Conservation (phyloP, 1,140 invertebrate species). For the Leptinotarsa lineolata region DNA sequence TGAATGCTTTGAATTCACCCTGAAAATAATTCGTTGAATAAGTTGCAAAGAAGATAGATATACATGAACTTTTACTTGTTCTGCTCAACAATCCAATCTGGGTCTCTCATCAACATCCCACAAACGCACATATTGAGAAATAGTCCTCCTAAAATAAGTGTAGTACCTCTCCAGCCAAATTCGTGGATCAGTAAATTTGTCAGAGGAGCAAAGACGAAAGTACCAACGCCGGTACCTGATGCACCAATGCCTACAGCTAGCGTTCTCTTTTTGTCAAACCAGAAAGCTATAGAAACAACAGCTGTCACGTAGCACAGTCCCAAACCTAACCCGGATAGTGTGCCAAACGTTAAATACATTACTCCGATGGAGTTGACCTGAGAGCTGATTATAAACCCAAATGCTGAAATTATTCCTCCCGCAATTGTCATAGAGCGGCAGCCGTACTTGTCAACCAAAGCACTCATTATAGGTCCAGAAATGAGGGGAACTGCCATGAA, state of each 20-base stretch:
- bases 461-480: conserved; percentile 83
- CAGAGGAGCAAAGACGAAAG: conserved; percentile 84
- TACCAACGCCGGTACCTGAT: conserved; percentile 84
- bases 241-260: conserved; percentile 91
- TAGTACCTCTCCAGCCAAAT: conserved; percentile 87
- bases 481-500: conserved; percentile 88
- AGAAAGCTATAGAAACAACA: conserved; percentile 91
- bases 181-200: conserved; percentile 74
- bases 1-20: conserved; percentile 32
- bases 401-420: conserved; percentile 74
- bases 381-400: conserved; percentile 81
- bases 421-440: conserved; percentile 83
- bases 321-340: conserved; percentile 83
- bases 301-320: conserved; percentile 88
- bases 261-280: conserved; percentile 92
- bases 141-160: conserved; percentile 66
- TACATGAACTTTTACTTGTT: conserved; percentile 36
- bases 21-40: conserved; percentile 7
- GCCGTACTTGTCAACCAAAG: conserved; percentile 85
- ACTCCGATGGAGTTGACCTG: conserved; percentile 73
- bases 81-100: conserved; percentile 74
- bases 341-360: conserved; percentile 84
- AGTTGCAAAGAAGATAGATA: not conserved
- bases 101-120: conserved; percentile 84
- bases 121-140: conserved; percentile 84